A percentile compares a stretch with the other conserved stretches of the same genome.
phyloP scores from a whole-genome alignment of 2,113 vertebrate species.

The Corythornis madagascariensis region DNA sequence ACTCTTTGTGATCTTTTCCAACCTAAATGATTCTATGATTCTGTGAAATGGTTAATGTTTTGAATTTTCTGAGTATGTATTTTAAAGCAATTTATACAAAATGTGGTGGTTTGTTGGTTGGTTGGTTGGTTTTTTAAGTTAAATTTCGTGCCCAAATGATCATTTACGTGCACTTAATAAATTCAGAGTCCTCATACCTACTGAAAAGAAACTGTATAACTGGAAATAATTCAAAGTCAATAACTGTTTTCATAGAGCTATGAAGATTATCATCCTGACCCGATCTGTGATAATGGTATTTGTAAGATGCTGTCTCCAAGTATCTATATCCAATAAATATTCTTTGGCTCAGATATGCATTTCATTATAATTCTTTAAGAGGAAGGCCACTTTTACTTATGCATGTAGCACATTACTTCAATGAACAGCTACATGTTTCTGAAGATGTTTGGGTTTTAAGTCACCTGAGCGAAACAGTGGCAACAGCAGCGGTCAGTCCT shows the following conservation, averaged over 20 bases:
- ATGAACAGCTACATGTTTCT: neutral
- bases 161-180: neutral
- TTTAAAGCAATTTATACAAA: neutral
- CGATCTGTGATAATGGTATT: neutral
- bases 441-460: neutral
- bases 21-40: neutral
- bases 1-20: neutral
- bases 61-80: neutral
- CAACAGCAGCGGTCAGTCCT: no score
- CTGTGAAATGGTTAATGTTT: neutral
- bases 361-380: neutral
- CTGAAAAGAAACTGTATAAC: neutral
- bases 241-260: neutral
- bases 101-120: no score
- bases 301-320: neutral
- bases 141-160: neutral
- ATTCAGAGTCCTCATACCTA: neutral
- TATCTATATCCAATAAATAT: neutral
- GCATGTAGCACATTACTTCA: neutral
- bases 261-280: neutral
- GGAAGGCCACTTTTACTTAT: neutral
- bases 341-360: neutral
- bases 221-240: neutral
- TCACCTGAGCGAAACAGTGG: no score
- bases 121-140: neutral